Conservation (phyloP, 2,113 vertebrate species). For the Bujurquina vittata region DNA sequence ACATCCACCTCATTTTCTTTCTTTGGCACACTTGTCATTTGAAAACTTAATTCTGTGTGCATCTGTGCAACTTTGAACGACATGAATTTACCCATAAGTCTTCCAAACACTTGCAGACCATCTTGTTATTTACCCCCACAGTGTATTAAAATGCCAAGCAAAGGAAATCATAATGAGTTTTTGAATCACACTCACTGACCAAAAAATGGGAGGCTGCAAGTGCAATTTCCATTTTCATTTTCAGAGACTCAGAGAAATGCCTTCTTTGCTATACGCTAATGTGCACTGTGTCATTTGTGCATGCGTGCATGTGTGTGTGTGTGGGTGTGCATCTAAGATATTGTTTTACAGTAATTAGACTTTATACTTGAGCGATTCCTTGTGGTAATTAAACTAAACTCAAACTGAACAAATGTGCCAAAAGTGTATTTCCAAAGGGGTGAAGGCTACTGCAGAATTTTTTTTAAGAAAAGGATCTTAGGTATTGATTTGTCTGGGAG, state of each 20-base stretch:
- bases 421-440: conserved; percentile 42
- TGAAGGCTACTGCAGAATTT: conserved; percentile 19
- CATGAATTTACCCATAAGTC: conserved; percentile 58
- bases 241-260: conserved; percentile 43
- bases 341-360: conserved; percentile 71
- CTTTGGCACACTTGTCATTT: conserved; percentile 29
- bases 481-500: conserved; percentile 64
- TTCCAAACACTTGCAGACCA: conserved; percentile 54
- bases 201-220: conserved; percentile 56
- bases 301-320: background rate
- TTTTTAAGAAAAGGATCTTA: conserved; percentile 26
- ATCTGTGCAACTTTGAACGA: conserved; percentile 38
- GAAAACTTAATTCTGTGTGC: conserved; percentile 35
- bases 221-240: conserved; percentile 69
- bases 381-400: conserved; percentile 66
- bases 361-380: conserved; percentile 46
- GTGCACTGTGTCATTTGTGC: conserved; percentile 11
- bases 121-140: conserved; percentile 64
- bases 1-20: conserved; percentile 34
- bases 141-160: conserved; percentile 73
- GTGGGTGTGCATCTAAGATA: conserved; percentile 53
- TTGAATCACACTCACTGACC: conserved; percentile 58
- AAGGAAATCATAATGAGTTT: conserved; percentile 77
- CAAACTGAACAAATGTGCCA: conserved; percentile 41
- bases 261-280: conserved; percentile 43